A percentile compares a stretch with the other conserved stretches of the same genome.
phyloP scores from a whole-genome alignment of 2,888 invertebrate genomes.

The Dilophus febrilis region DNA sequence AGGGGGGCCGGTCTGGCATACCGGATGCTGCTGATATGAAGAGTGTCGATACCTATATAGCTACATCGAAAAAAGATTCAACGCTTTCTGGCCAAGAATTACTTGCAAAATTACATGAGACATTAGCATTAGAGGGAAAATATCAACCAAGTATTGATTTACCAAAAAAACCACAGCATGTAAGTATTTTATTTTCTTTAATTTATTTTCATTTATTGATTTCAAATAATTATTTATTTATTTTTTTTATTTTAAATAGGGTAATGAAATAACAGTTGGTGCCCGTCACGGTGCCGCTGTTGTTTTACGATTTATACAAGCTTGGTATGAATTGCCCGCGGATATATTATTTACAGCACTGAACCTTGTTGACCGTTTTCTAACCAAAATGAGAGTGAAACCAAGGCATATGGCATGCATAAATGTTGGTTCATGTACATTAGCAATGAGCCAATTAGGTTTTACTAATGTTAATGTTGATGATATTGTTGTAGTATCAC shows the following conservation, averaged over 20 bases:
- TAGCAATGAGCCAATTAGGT: constrained; percentile 53
- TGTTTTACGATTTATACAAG: constrained; percentile 62
- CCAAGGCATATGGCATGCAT: constrained; percentile 79
- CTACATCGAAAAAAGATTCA: neutral
- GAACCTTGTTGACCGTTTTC: constrained; percentile 63
- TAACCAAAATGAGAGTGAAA: constrained; percentile 64
- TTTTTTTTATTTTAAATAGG: constrained; percentile 26
- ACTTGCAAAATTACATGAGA: constrained; percentile 45
- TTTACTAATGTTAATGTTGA: constrained; percentile 36
- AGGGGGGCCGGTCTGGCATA: constrained; percentile 41
- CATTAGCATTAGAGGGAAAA: constrained; percentile 49
- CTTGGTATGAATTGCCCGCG: constrained; percentile 69
- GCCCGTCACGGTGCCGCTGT: constrained; percentile 67
- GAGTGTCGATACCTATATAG: neutral
- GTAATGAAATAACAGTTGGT: constrained; percentile 55
- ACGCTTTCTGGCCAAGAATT: constrained; percentile 26
- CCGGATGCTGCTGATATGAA: constrained; percentile 40
- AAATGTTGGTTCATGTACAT: constrained; percentile 69
- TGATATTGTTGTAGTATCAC: constrained; percentile 44
- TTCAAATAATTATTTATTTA: neutral
- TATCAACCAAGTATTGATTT: constrained; percentile 50
- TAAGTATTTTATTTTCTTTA: no score
- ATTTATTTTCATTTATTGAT: no score
- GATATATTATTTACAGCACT: constrained; percentile 62
- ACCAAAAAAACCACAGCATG: constrained; percentile 41